phyloP scores from a whole-genome alignment of 1,140 invertebrate genomes.

The Drosophila kepulauana region DNA sequence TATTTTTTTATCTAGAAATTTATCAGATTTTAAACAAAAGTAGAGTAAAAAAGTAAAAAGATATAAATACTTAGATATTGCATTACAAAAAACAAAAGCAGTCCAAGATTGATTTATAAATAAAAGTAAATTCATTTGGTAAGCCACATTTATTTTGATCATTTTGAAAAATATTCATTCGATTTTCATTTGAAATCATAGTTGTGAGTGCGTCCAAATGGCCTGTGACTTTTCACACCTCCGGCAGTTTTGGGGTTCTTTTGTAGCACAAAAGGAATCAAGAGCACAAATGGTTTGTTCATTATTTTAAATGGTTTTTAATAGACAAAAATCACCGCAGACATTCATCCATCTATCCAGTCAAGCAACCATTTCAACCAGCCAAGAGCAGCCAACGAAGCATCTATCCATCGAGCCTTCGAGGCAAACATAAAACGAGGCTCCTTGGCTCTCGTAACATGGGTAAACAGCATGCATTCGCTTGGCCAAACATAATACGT shows the following conservation, averaged over 20 bases:
- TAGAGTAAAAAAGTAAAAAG: too few relatives aligned
- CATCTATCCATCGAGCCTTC: constrained; percentile 27
- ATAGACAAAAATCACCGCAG: constrained; percentile 75
- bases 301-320: constrained; percentile 82
- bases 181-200: neutral
- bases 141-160: neutral
- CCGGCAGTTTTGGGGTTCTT: neutral
- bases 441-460: constrained; percentile 34
- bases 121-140: neutral
- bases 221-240: constrained; percentile 25
- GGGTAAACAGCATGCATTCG: constrained; percentile 45
- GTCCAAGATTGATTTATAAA: neutral
- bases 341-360: constrained; percentile 45
- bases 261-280: constrained; percentile 11
- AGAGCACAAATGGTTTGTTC: constrained; percentile 31
- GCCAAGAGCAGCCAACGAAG: constrained; percentile 33
- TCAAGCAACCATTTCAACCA: constrained; percentile 4
- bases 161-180: neutral
- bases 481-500: constrained; percentile 76
- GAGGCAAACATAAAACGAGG: constrained; percentile 52
- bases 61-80: too few relatives aligned
- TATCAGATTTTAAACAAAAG: too few relatives aligned
- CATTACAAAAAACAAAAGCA: too few relatives aligned
- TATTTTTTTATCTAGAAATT: too few relatives aligned
- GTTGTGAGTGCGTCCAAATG: neutral